Conservation (phyloP, 2,113 vertebrate genomes). For the Romanogobio albipinnatus region DNA sequence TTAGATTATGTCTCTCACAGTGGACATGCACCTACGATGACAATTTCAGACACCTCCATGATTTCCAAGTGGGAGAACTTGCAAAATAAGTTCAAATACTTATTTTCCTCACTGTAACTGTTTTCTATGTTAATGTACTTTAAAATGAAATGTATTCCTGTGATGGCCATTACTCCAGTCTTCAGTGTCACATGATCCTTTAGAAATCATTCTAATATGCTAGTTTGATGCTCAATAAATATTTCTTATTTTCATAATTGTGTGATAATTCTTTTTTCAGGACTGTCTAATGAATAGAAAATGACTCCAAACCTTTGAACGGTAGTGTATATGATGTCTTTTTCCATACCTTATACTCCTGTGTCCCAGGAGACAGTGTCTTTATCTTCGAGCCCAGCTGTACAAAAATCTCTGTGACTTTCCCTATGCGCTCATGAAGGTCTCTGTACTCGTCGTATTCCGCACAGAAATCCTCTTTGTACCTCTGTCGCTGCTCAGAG, state of each 20-base stretch:
- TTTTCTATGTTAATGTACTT: too few species aligned
- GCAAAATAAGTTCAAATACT: too few species aligned
- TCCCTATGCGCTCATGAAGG: constrained; percentile 77
- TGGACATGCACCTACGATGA: too few species aligned
- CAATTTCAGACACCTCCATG: too few species aligned
- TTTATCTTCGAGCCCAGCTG: constrained; percentile 85
- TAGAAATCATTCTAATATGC: not conserved
- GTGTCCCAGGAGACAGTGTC: constrained; percentile 76
- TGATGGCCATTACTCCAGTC: not conserved
- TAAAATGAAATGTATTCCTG: too few species aligned
- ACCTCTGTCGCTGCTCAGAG: constrained; percentile 77
- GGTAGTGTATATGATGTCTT: not conserved
- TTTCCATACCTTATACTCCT: constrained; percentile 78
- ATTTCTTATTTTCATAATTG: not conserved
- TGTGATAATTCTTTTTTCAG: not conserved
- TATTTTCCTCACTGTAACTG: too few species aligned
- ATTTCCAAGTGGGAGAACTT: too few species aligned
- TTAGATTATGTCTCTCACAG: too few species aligned
- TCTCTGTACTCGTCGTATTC: constrained; percentile 80
- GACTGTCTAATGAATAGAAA: not conserved
- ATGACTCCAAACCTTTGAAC: not conserved
- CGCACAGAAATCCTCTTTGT: constrained; percentile 81
- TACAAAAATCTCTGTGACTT: constrained; percentile 79
- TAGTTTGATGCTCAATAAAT: not conserved
- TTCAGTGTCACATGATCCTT: not conserved